Conservation (phyloP, 2,888 invertebrate species). For the Lottia scabra region DNA sequence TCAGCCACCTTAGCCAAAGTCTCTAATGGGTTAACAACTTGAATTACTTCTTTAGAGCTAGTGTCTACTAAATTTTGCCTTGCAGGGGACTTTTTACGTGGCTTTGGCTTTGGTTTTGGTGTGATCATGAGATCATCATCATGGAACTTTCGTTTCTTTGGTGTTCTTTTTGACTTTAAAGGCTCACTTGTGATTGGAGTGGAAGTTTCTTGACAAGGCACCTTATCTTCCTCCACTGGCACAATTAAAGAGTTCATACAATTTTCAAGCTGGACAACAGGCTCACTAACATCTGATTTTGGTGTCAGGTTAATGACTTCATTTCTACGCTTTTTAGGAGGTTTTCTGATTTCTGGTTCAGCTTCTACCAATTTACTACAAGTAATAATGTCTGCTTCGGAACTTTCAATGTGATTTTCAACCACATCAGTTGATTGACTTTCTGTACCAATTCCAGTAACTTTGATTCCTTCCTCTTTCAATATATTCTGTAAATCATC, state of each 20-base stretch:
- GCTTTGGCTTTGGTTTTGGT: background rate
- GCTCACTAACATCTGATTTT: background rate
- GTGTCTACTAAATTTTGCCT: background rate
- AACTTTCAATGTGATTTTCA: background rate
- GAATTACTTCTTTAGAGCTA: background rate
- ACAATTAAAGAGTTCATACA: too few species aligned
- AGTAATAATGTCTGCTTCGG: background rate
- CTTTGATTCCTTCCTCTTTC: too few species aligned
- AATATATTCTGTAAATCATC: too few species aligned
- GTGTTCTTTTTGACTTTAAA: conserved; percentile 13
- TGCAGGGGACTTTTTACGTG: background rate
- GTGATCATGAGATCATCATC: background rate
- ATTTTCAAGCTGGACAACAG: conserved; percentile 6
- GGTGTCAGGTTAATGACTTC: conserved; percentile 14
- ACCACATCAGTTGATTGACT: background rate
- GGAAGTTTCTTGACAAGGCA: conserved; percentile 9
- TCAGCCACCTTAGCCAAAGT: background rate
- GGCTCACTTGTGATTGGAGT: background rate
- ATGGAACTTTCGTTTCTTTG: conserved; percentile 15
- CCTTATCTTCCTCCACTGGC: background rate
- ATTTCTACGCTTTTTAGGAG: conserved; percentile 31
- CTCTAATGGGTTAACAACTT: background rate
- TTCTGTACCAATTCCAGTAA: too few species aligned
- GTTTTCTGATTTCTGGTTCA: conserved; percentile 5
- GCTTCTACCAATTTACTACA: background rate